Evolutionary conservation across 92 coral and sea anemone genomes (phyloP).

Genomic region (Parazoanthus atlanticus): DNA sequence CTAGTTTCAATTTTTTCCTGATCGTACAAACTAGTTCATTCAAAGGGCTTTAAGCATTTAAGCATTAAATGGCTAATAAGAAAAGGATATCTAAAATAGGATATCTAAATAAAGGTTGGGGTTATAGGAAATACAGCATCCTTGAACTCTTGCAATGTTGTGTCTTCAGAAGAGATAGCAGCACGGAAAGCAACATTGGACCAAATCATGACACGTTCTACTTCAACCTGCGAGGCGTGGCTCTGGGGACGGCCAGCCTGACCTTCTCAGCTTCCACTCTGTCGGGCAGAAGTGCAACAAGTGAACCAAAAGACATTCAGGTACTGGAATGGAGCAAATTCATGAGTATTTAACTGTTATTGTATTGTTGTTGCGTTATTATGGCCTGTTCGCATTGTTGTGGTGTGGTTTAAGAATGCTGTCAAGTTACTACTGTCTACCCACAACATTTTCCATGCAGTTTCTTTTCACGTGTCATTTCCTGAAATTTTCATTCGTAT

Average conservation of each 20-base stretch:
- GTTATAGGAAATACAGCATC: too few relatives aligned
- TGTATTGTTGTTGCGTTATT: background rate
- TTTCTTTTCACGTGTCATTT: too few relatives aligned
- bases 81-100: too few relatives aligned
- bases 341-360: background rate
- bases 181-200: conserved; percentile 24
- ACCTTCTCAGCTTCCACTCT: conserved; percentile 82
- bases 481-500: too few relatives aligned
- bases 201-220: conserved; percentile 74
- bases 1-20: too few relatives aligned
- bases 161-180: conserved; percentile 32
- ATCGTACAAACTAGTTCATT: background rate
- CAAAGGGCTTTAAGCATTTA: too few relatives aligned
- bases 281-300: conserved; percentile 80
- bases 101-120: too few relatives aligned
- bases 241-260: conserved; percentile 89
- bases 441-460: too few relatives aligned
- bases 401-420: background rate
- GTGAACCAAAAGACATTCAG: conserved; percentile 94
- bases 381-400: background rate
- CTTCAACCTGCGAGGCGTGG: conserved; percentile 84
- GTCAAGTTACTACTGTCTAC: too few relatives aligned
- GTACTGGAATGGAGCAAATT: conserved; percentile 12
- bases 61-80: too few relatives aligned
- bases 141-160: background rate